These are phyloP conservation scores for Pseudois nayaur DNA, from an alignment of 2,113 vertebrate genomes.

Conservation along the genomic window DNA sequence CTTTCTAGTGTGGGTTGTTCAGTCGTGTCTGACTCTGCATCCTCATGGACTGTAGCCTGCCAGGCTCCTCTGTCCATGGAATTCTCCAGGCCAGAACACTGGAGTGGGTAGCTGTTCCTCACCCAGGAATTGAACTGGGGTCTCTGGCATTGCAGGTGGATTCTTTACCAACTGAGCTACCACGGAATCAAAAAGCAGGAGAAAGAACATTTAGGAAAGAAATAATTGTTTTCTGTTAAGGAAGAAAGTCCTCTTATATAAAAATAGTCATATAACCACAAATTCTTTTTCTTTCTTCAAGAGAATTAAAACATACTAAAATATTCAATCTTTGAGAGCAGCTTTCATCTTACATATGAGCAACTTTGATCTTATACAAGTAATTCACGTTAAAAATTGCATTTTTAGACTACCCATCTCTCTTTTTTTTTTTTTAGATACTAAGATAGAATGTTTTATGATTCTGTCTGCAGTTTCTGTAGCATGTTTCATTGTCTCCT, in stretches of 20 bases:
- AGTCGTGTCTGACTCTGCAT: not conserved
- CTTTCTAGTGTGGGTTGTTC: not conserved
- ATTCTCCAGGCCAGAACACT: not conserved
- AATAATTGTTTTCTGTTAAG: not conserved
- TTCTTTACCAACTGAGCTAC: not conserved
- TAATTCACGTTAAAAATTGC: slow-evolving; percentile 60
- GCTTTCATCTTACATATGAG: not conserved
- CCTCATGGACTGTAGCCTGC: not conserved
- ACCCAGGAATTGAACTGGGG: not conserved
- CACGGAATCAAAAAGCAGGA: not conserved
- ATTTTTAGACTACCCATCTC: slow-evolving; percentile 39
- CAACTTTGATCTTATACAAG: slow-evolving; percentile 23
- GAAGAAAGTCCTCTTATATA: not conserved
- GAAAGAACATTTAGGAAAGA: not conserved
- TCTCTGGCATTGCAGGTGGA: not conserved
- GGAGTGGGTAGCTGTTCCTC: not conserved
- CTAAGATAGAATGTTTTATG: slow-evolving; percentile 35
- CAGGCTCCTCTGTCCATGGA: not conserved
- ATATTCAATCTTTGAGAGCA: not conserved
- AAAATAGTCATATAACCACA: not conserved
- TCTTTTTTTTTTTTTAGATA: not conserved
- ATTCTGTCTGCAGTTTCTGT: slow-evolving; percentile 46
- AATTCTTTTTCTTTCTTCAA: not conserved
- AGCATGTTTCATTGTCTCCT: slow-evolving; percentile 38
- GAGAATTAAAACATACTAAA: not conserved